These are phyloP conservation scores for Nymphalis polychloros DNA, from an alignment of 2,888 invertebrate species.

Conservation along the genomic window DNA sequence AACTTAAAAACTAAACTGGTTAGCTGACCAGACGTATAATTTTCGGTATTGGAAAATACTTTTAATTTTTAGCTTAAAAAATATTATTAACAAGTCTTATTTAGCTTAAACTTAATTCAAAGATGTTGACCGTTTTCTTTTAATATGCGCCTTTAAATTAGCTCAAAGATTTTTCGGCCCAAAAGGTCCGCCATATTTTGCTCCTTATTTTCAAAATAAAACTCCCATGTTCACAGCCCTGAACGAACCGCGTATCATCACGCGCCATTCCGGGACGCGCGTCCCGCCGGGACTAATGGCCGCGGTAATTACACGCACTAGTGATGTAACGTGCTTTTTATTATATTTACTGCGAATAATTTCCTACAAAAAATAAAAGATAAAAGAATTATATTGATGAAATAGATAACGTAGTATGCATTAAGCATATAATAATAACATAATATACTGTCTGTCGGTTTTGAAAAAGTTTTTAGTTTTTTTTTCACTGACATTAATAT, in stretches of 20 bases:
- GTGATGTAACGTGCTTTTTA: constrained; percentile 34
- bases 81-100: too few species aligned
- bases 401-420: neutral
- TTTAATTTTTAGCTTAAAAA: too few species aligned
- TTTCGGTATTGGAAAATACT: too few species aligned
- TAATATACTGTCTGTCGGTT: neutral
- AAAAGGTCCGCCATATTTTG: too few species aligned
- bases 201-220: neutral
- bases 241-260: constrained; percentile 7
- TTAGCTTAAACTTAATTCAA: too few species aligned
- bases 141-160: too few species aligned
- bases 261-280: constrained; percentile 40
- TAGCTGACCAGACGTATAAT: too few species aligned
- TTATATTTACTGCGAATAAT: constrained; percentile 10
- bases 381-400: neutral
- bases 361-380: neutral
- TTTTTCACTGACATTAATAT: too few species aligned
- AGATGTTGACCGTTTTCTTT: too few species aligned
- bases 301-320: constrained; percentile 56
- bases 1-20: too few species aligned
- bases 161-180: too few species aligned
- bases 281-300: constrained; percentile 55
- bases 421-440: neutral
- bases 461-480: too few species aligned
- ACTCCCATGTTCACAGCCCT: neutral